phyloP scores from a whole-genome alignment of 1,140 invertebrate species.

The Diorhabda elongata region DNA sequence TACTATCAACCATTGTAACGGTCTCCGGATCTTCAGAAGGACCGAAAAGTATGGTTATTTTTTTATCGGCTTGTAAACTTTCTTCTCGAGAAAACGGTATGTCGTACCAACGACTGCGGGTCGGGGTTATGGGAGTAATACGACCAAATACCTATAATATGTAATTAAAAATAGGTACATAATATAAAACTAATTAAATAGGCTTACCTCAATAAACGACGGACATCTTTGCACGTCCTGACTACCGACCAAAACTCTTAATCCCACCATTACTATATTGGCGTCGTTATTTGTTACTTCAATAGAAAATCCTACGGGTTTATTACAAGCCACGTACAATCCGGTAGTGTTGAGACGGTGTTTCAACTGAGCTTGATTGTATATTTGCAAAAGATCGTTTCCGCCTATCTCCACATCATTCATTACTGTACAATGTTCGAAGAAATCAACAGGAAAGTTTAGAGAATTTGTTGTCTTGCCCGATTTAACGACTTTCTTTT shows the following conservation, averaged over 20 bases:
- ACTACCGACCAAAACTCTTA: conserved; percentile 75
- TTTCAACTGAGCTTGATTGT: conserved; percentile 92
- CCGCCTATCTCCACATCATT: conserved; percentile 94
- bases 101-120: conserved; percentile 88
- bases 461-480: conserved; percentile 54
- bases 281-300: conserved; percentile 87
- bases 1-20: conserved; percentile 44
- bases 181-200: neutral
- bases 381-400: conserved; percentile 91
- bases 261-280: conserved; percentile 73
- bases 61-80: conserved; percentile 89
- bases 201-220: conserved; percentile 65
- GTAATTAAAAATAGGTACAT: neutral
- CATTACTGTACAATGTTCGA: conserved; percentile 88
- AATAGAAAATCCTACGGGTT: conserved; percentile 81
- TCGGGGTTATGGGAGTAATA: conserved; percentile 69
- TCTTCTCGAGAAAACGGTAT: conserved; percentile 92
- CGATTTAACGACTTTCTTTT: conserved; percentile 56
- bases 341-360: conserved; percentile 85
- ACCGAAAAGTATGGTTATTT: conserved; percentile 84
- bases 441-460: conserved; percentile 92
- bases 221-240: conserved; percentile 84
- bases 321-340: conserved; percentile 85
- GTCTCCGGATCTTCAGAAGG: conserved; percentile 60
- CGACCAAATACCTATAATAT: conserved; percentile 66